These are phyloP conservation scores for Turnix velox DNA, from an alignment of 2,113 vertebrate species.

Conservation along the genomic window DNA sequence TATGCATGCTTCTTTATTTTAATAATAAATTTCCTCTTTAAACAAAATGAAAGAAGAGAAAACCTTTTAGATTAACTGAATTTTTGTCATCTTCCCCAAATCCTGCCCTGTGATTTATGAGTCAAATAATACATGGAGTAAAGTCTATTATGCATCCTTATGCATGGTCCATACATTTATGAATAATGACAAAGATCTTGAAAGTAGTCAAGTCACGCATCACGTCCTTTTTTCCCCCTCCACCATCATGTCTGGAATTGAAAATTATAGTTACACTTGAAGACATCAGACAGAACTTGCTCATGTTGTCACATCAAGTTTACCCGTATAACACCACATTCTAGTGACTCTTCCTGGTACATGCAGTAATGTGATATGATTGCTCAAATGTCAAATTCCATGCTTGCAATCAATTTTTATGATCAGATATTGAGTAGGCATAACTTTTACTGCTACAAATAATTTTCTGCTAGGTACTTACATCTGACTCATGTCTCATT, in stretches of 20 bases:
- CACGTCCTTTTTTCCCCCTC: not conserved
- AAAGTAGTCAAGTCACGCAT: not conserved
- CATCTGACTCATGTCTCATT: not conserved
- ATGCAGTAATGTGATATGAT: conserved; percentile 20
- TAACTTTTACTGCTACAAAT: conserved; percentile 15
- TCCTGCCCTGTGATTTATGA: not conserved
- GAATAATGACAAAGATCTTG: not conserved
- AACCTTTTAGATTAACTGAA: not conserved
- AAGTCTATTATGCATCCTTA: not conserved
- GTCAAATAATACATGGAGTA: not conserved
- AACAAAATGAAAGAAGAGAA: not conserved
- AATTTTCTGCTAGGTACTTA: not conserved
- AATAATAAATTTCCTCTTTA: not conserved
- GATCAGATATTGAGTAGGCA: not conserved
- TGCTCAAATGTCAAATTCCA: conserved; percentile 39
- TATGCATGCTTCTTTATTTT: not conserved
- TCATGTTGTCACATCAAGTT: conserved; percentile 28
- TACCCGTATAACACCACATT: not conserved
- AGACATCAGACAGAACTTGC: not conserved
- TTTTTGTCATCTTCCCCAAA: not conserved
- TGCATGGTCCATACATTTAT: not conserved
- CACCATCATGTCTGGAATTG: not conserved
- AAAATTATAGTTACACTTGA: not conserved
- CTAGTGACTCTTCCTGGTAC: not conserved
- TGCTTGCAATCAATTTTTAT: conserved; percentile 16